Evolutionary conservation across 2,888 invertebrate genomes (phyloP), one percentile per base, ranked within the genome.

Genomic region (Campoletis raptor): DNA sequence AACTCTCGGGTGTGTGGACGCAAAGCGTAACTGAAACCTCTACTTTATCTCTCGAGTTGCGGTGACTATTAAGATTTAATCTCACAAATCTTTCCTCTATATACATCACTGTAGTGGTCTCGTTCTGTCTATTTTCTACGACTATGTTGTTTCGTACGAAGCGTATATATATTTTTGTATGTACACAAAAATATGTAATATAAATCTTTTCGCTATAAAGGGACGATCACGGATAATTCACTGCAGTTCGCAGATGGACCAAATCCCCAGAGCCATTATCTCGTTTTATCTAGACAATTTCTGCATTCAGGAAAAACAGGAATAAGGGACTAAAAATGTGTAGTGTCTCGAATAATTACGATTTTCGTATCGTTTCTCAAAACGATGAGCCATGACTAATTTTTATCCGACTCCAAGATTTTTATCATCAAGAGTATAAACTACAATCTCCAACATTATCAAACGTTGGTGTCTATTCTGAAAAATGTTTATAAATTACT

Each of bases 181-280:
- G 66, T 18, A 64, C 73, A 82, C 18, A 79, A 9, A n/a, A 30
- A 61, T 61, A 61, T 15, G 57, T 24, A 12, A 57, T 24, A 30
- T 77, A 54, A 42, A 80, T 78, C 67, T 40, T 61, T 81, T 64
- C 36, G 66, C 77, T 18, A 52, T 18, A 52, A 52, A 74, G 76
- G 81, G 66, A 70, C 81, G 85, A 83, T 83, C 73, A 48, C 64
- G 81, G 82, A 87, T 83, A 87, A 66, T 81, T 81, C 42, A 37
- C 12, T 36, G 61, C 21, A 36, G 45, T 30, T 72, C 57, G 74
- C 84, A 84, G 85, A 84, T 87, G 85, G 77, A 48, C 61, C 79
- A 54, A 70, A 79, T 83, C 81, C 76, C 81, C 79, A 30, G 66
- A 76, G 83, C 64, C 72, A 73, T 72, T 45, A 73, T 80, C 24